Conservation (phyloP, 64 coral and sea anemone genomes). For the Stichodactyla helianthus region DNA sequence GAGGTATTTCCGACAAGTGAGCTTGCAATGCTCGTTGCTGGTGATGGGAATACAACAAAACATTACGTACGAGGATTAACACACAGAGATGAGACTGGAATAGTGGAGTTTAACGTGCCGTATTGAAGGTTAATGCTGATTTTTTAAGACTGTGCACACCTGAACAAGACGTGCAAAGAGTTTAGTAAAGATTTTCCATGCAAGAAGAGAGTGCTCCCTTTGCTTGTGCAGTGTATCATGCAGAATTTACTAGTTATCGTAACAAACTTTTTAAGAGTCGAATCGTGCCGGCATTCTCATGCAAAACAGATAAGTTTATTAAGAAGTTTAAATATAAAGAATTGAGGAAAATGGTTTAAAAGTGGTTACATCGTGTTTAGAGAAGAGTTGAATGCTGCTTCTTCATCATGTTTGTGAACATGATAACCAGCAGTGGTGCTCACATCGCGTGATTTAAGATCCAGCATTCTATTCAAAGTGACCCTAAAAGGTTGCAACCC, state of each 20-base stretch:
- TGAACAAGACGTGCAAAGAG: neutral
- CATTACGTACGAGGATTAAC: neutral
- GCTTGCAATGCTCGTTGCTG: constrained; percentile 33
- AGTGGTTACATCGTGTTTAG: neutral
- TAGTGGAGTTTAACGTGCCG: neutral
- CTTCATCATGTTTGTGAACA: neutral
- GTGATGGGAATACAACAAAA: constrained; percentile 20
- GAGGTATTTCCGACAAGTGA: constrained; percentile 12
- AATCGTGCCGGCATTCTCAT: neutral
- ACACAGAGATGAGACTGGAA: too few relatives aligned
- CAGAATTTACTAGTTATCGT: neutral
- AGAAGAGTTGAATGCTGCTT: neutral
- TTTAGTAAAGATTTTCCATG: neutral
- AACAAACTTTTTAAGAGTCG: neutral
- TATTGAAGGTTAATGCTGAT: neutral
- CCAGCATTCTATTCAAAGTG: too few relatives aligned
- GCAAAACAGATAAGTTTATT: neutral
- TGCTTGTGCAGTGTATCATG: neutral
- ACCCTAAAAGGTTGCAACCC: too few relatives aligned
- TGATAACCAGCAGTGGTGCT: neutral
- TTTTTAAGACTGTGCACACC: neutral
- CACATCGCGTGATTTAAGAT: neutral
- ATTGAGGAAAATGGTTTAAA: neutral
- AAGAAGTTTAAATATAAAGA: neutral
- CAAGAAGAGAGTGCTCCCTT: neutral